Evolutionary conservation across 1,140 invertebrate species (phyloP).

Genomic region (Nixonia krombeini): DNA sequence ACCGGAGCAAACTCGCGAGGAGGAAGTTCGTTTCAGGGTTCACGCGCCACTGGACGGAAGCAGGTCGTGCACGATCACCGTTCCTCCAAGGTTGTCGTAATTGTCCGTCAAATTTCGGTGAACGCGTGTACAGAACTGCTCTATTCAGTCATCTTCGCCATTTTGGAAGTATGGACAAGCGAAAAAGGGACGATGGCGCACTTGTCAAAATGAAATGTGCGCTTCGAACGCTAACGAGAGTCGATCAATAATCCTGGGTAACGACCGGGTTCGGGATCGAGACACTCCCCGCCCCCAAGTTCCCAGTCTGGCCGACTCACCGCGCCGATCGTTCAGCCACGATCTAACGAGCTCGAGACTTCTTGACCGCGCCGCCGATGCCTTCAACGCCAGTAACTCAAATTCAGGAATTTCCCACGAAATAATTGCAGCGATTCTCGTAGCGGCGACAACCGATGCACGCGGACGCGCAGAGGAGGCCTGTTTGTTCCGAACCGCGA

Average conservation of each 20-base stretch:
- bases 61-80: slow-evolving; percentile 68
- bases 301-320: neutral
- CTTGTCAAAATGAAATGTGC: slow-evolving; percentile 50
- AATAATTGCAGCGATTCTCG: too few species aligned
- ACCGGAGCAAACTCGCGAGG: slow-evolving; percentile 34
- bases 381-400: too few species aligned
- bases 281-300: slow-evolving; percentile 52
- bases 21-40: slow-evolving; percentile 63
- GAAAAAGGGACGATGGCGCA: too few species aligned
- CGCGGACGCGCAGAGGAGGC: too few species aligned
- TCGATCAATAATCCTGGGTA: slow-evolving; percentile 62
- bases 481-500: slow-evolving; percentile 29
- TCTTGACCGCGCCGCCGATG: too few species aligned
- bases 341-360: slow-evolving; percentile 7
- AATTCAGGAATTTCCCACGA: too few species aligned
- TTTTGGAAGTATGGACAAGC: too few species aligned
- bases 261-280: slow-evolving; percentile 59
- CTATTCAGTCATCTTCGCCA: too few species aligned
- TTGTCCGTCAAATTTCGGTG: too few species aligned
- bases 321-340: neutral
- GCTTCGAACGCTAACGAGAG: slow-evolving; percentile 57
- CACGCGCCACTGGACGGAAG: slow-evolving; percentile 67
- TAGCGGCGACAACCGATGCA: too few species aligned
- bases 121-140: too few species aligned
- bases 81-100: too few species aligned